phyloP scores from a whole-genome alignment of 2,797 vertebrate genomes.

The Sparidentex hasta region DNA sequence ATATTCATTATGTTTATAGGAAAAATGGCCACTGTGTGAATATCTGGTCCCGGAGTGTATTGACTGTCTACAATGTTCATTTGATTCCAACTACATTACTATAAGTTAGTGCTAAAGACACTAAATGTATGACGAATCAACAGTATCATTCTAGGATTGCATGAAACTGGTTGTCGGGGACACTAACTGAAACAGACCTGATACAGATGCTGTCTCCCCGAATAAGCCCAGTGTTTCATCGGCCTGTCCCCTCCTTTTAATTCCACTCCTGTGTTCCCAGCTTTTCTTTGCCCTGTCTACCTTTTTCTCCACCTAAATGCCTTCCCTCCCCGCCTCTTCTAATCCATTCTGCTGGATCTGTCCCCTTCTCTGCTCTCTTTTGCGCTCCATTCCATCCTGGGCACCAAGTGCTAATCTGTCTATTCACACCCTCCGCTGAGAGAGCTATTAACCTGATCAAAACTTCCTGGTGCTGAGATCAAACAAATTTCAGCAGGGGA shows the following conservation, averaged over 20 bases:
- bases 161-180: slow-evolving; percentile 27
- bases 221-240: slow-evolving; percentile 51
- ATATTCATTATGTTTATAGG: no score
- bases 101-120: neutral
- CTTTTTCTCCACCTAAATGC: neutral
- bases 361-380: neutral
- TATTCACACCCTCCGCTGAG: slow-evolving; percentile 50
- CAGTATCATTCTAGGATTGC: slow-evolving; percentile 16
- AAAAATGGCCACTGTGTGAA: no score
- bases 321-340: neutral
- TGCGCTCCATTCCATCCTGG: slow-evolving; percentile 10
- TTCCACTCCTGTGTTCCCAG: slow-evolving; percentile 23
- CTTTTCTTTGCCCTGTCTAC: neutral
- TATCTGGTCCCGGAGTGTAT: neutral
- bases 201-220: slow-evolving; percentile 44
- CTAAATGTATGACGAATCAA: slow-evolving; percentile 1
- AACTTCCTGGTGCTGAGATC: slow-evolving; percentile 59
- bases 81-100: neutral
- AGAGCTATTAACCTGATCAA: slow-evolving; percentile 76
- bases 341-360: slow-evolving; percentile 1
- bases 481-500: slow-evolving; percentile 48
- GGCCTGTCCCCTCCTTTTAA: slow-evolving; percentile 54
- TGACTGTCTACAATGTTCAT: neutral
- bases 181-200: slow-evolving; percentile 43
- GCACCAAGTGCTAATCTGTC: slow-evolving; percentile 47